These are phyloP conservation scores for Panthera tigris DNA, from an alignment of 2,113 vertebrate species.

Conservation along the genomic window DNA sequence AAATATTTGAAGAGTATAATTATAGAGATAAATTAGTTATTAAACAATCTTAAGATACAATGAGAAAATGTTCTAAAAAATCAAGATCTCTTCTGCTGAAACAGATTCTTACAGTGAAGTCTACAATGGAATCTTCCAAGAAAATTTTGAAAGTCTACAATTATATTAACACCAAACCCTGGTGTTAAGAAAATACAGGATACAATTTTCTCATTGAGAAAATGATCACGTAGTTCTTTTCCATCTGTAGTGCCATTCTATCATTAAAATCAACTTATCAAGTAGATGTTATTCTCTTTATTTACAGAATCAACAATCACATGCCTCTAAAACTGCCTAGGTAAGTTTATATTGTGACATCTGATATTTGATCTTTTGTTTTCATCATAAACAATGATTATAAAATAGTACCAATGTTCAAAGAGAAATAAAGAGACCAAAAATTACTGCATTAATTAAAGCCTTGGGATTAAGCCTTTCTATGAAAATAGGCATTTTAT, in stretches of 20 bases:
- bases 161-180: not conserved
- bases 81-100: not conserved
- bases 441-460: not conserved
- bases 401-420: not conserved
- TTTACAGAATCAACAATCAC: not conserved
- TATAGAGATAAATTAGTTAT: not conserved
- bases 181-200: not conserved
- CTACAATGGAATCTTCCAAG: not conserved
- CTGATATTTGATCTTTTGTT: not conserved
- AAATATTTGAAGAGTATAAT: not conserved
- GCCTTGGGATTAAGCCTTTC: not conserved
- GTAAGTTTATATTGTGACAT: not conserved
- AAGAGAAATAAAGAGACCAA: not conserved
- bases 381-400: not conserved
- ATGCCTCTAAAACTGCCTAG: not conserved
- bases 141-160: not conserved
- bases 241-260: not conserved
- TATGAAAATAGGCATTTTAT: not conserved
- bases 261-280: not conserved
- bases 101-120: not conserved
- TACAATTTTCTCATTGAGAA: not conserved
- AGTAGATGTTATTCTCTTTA: not conserved
- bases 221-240: not conserved
- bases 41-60: not conserved
- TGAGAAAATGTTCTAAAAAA: not conserved